A percentile compares a stretch with the other conserved stretches of the same genome.
Conservation (phyloP, 1,140 invertebrate species). For the Solenopsis invicta region DNA sequence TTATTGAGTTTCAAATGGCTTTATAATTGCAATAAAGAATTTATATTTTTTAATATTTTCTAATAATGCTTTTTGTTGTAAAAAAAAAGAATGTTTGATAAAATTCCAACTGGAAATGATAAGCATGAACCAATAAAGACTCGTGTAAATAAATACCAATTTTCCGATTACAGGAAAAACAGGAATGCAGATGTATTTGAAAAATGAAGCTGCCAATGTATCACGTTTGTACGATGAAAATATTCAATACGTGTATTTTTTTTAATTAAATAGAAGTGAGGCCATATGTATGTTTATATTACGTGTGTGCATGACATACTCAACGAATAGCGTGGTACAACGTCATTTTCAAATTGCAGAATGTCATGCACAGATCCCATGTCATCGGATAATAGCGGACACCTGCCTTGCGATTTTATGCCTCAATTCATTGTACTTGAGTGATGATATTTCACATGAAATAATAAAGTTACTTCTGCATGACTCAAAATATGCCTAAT, state of each 20-base stretch:
- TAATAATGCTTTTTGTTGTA: constrained; percentile 12
- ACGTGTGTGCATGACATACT: constrained; percentile 48
- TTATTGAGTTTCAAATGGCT: not conserved
- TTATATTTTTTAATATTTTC: not conserved
- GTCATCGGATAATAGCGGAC: constrained; percentile 57
- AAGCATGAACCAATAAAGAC: constrained; percentile 9
- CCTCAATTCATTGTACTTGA: constrained; percentile 22
- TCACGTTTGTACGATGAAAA: constrained; percentile 12
- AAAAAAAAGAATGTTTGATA: constrained; percentile 15
- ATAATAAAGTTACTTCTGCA: constrained; percentile 40
- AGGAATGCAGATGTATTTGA: constrained; percentile 37
- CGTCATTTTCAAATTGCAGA: constrained; percentile 59
- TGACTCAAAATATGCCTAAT: constrained; percentile 8
- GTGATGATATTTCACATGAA: constrained; percentile 31
- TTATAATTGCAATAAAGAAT: not conserved
- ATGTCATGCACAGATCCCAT: constrained; percentile 53
- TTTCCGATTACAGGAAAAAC: not conserved
- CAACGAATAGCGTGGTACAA: constrained; percentile 39
- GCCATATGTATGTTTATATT: constrained; percentile 43
- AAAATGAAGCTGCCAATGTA: constrained; percentile 40
- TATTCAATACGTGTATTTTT: constrained; percentile 24
- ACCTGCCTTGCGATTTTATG: constrained; percentile 50
- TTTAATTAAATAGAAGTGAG: constrained; percentile 47
- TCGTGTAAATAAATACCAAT: constrained; percentile 49
- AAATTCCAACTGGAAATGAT: constrained; percentile 4